Evolutionary conservation across 2,888 invertebrate species (phyloP), one percentile per base, ranked within the genome.

Genomic region (Dicranocentrus wangi): DNA sequence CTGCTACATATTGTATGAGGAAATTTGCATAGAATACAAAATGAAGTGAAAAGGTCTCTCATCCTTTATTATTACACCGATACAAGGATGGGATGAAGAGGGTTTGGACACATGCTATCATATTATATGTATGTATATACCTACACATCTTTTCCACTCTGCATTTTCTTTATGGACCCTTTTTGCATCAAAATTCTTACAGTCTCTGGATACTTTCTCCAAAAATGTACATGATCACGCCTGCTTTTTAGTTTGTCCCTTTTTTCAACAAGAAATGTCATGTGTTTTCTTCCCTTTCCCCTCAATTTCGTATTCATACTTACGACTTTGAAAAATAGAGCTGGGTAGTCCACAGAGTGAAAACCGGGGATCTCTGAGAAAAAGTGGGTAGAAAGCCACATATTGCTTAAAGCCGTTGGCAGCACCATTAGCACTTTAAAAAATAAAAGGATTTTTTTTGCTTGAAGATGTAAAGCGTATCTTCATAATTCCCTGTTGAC

Each of bases 11-110:
- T 42, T 70, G 42, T 39, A 55, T 70, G 58, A 70, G 43, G 8
- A 68, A 68, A 47, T 68, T 68, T 68, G 51, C 27, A 68, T 68
- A 47, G 66, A 68, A 68, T 47, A 68, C 51, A 23, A 47, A 68
- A 68, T 47, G 27, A 69, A 53, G 53, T 25, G 53, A 32, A 53
- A 39, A 69, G 68, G 53, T 32, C 27, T n/a, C 47, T 17, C 25
- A 2, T 63, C 1, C 39, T 10, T 51, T 51, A 17, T 17, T 17
- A 51, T 51, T 51, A 51, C 51, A 51, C 1, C 17, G 19, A 17
- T n/a, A 51, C n/a, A 47, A 17, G 32, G 32, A 32, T 10, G 32
- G 10, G 32, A n/a, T 32, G 32, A 7, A 32, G 32, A 32, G 10
- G 10, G 32, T 32, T 32, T n/a, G n/a, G n/a, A n/a, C n/a, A n/a